phyloP scores from a whole-genome alignment of 2,888 invertebrate genomes.

The Athalia cordata region DNA sequence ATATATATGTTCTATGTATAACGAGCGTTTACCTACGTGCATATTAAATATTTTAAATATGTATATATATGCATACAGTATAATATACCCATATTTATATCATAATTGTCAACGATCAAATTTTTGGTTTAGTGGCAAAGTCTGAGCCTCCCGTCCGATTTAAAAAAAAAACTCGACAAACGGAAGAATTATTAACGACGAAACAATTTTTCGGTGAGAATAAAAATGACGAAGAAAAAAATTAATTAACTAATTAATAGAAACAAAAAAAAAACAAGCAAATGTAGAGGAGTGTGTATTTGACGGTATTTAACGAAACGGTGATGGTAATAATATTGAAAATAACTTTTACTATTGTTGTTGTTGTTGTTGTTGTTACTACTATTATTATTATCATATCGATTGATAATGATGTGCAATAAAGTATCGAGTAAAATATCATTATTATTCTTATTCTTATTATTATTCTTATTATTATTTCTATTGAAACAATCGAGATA shows the following conservation, averaged over 20 bases:
- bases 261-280: background rate
- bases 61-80: background rate
- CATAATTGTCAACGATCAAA: slow-evolving; percentile 37
- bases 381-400: too few species aligned
- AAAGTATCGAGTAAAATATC: slow-evolving; percentile 36
- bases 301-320: too few species aligned
- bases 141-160: slow-evolving; percentile 41
- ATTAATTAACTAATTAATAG: slow-evolving; percentile 19
- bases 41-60: too few species aligned
- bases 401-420: slow-evolving; percentile 40
- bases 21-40: slow-evolving; percentile 12
- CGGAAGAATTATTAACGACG: slow-evolving; percentile 54
- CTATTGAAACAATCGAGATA: background rate
- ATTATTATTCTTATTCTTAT: background rate
- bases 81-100: background rate
- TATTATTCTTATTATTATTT: background rate
- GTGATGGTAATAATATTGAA: too few species aligned
- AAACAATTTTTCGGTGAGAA: slow-evolving; percentile 48
- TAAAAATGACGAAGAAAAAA: slow-evolving; percentile 46
- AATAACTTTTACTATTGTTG: too few species aligned
- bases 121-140: slow-evolving; percentile 38
- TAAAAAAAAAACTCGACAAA: slow-evolving; percentile 21
- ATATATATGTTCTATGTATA: background rate
- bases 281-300: too few species aligned
- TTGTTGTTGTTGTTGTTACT: too few species aligned